These are phyloP conservation scores for Dicycla oo DNA, from an alignment of 2,888 invertebrate genomes.

Conservation along the genomic window DNA sequence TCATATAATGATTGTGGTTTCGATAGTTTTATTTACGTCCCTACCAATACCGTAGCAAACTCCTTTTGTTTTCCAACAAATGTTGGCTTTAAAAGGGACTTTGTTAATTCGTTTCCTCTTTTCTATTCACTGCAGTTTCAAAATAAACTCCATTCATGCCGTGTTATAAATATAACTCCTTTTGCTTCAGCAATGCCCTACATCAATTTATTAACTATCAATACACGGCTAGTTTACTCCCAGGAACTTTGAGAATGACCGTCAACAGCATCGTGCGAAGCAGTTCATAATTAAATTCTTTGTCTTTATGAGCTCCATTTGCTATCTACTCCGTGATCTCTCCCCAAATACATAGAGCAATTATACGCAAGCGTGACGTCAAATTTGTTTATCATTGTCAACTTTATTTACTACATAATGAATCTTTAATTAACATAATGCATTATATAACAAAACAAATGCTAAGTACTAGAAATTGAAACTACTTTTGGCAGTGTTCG, in stretches of 20 bases:
- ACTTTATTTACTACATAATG: constrained; percentile 20
- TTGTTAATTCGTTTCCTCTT: background rate
- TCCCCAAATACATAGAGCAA: constrained; percentile 16
- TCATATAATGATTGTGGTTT: constrained; percentile 39
- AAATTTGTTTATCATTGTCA: constrained; percentile 26
- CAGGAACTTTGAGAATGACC: no score
- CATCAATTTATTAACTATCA: background rate
- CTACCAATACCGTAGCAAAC: constrained; percentile 71
- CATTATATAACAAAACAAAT: constrained; percentile 15
- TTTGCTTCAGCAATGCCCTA: background rate
- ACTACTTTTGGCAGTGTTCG: constrained; percentile 24
- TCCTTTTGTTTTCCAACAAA: constrained; percentile 71
- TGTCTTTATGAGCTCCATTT: constrained; percentile 8
- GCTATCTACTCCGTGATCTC: constrained; percentile 10
- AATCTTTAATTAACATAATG: constrained; percentile 25
- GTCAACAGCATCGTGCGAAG: no score
- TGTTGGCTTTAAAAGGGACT: background rate
- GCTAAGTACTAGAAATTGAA: constrained; percentile 6
- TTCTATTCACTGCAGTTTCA: no score
- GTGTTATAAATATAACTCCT: background rate
- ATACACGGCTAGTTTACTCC: background rate
- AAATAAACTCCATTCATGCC: background rate
- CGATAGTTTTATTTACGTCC: constrained; percentile 68
- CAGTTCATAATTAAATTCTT: background rate
- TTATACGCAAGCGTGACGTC: constrained; percentile 34